Base-by-base conservation (phyloP, 2,113 vertebrate species). In the Sigmodon hispidus region DNA sequence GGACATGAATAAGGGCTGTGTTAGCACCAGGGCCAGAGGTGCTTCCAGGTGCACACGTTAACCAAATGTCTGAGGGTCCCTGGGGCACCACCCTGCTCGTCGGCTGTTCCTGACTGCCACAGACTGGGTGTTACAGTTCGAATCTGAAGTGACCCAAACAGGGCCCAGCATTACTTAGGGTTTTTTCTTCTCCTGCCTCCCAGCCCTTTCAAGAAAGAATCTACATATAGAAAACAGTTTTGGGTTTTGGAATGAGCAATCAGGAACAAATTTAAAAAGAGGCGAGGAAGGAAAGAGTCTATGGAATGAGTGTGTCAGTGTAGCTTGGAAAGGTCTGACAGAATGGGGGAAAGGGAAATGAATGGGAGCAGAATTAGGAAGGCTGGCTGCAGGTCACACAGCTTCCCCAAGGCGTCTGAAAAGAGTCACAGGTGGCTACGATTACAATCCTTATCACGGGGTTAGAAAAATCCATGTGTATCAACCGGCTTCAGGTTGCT, bases 381-480 rank as follows among this genome's bases (percentile, higher is more conserved):
- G 61, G 5, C 63, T 12, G 40, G 26, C n/a, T 73, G 55, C 5
- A 73, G 69, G 52, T 13, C 61, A 72, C 31, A 0, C 3, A 76
- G 31, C 67, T 72, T 61, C n/a, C 59, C 77, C 31, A 19, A 34
- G 59, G 48, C 13, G 67, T 76, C 83, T 76, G 45, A 84, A 65
- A 26, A 79, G 26, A 65, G 45, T 2, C 22, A 29, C 7, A 0
- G 11, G 36, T n/a, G 31, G 24, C 36, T 22, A 31, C n/a, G 5
- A 17, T 21, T 24, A 22, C 1, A 67, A 26, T 55, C 10, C 6
- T 94, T 2, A 3, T 83, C 69, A 13, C 0, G 36, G 12, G 45
- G 45, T 70, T 91, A 72, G 31, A 61, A 48, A 83, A 72, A 83
- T 48, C 34, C 52, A 83, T 87, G 36, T 7, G 31, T 50, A 61